Base-by-base conservation (phyloP, 2,113 vertebrate species). In the Dipodomys merriami region DNA sequence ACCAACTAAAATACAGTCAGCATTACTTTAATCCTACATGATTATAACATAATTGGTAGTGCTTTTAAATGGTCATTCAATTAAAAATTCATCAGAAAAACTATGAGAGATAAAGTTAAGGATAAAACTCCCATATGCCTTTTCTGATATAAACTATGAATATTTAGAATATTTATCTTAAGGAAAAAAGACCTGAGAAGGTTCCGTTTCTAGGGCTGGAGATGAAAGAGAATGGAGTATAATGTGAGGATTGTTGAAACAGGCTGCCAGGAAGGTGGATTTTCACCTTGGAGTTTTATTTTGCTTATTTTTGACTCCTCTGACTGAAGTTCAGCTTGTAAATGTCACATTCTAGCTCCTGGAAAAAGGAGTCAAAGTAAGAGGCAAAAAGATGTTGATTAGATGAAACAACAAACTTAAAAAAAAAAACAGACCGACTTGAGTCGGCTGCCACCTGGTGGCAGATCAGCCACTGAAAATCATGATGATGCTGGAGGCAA, bases 381-480 rank as follows among this genome's bases (percentile, higher is more conserved):
- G 69, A 3, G 5, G 3, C 11, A 2, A 20, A 81, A 76, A 87
- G 49, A 57, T 57, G 53, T 15, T 18, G 12, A 57, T 57, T 57
- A 57, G 53, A 57, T 57, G 53, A 57, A 57, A 57, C 12, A 57
- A 57, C 39, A 39, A 57, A 16, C 15, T 57, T 57, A 15, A 13
- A 57, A 57, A 39, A 39, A 39, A 39, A 5, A 39, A 39, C 46
- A 1, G 1, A 65, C n/a, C 49, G 57, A 39, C 30, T 85, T 83
- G 92, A 69, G 22, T 88, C 15, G 13, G 10, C 68, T 1, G 69
- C 93, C 96, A 95, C 83, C 96, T 95, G 69, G 73, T 96, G 96
- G 90, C 64, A 0, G 0, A 71, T 39, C 19, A 67, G 2, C 85
- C 4, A 7, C 22, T 44, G 20, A 60, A 67, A 22, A 49, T 12